These are phyloP conservation scores for Thumatha senex DNA, from an alignment of 2,888 invertebrate genomes.

Conservation along the genomic window DNA sequence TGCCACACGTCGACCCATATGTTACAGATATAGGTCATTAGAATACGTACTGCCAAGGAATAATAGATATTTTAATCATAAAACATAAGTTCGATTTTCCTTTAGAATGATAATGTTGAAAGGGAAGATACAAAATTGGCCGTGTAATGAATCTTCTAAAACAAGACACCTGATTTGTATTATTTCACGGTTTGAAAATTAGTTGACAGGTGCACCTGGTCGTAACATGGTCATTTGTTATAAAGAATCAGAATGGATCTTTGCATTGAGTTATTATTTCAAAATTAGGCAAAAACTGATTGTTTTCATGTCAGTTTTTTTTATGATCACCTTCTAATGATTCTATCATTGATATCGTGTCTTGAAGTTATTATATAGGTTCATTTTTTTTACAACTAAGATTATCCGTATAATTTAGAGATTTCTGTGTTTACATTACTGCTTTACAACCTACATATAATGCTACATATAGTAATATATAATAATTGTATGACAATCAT, in stretches of 20 bases:
- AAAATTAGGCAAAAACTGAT: conserved; percentile 47
- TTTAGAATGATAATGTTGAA: conserved; percentile 8
- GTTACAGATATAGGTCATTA: conserved; percentile 75
- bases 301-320: conserved; percentile 22
- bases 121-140: conserved; percentile 42
- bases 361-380: neutral
- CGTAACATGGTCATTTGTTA: conserved; percentile 52
- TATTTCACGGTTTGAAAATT: conserved; percentile 57
- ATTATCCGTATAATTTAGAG: too few species aligned
- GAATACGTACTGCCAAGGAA: conserved; percentile 29
- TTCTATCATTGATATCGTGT: conserved; percentile 12
- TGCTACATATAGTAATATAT: too few species aligned
- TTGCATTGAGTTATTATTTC: conserved; percentile 64
- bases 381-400: too few species aligned
- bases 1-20: conserved; percentile 67
- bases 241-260: conserved; percentile 43
- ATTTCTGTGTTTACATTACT: too few species aligned
- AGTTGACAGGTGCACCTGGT: conserved; percentile 63
- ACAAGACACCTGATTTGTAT: conserved; percentile 63
- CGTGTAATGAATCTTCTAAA: conserved; percentile 66
- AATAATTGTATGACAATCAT: too few species aligned
- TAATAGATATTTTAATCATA: conserved; percentile 25
- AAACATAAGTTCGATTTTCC: conserved; percentile 23
- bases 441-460: too few species aligned
- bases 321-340: conserved; percentile 20